Evolutionary conservation across 2,797 vertebrate species (phyloP), one percentile per base, ranked within the genome.

Genomic region (Galagoides demidoff): DNA sequence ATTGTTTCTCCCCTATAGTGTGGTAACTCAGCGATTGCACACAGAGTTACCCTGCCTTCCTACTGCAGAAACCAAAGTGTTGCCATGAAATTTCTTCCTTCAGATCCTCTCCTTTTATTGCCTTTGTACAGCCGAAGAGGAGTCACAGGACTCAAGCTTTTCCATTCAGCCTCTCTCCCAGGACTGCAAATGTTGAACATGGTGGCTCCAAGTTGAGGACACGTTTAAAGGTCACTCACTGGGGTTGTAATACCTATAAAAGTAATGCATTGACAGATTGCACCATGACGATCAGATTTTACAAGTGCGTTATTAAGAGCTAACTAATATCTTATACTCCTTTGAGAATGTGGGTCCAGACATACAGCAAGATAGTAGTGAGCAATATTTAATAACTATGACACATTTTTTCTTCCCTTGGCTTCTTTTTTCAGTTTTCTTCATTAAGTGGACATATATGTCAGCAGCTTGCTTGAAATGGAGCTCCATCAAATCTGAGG

Each of bases 401-500:
- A 27, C 5, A 1, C 16, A 66, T 71, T 97, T 89, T 19, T n/a
- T 39, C 12, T 94, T 78, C 7, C 17, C 43, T 8, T 49, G 14
- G 17, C 23, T 70, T 49, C n/a, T 87, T 39, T 49, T 45, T 84
- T 31, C 29, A 34, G 19, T 87, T 90, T 84, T 84, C 20, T 76
- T 17, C 14, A 71, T 34, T 73, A 88, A 95, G 16, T 88, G n/a
- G 39, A 45, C 45, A 79, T 68, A 87, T 49, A 84, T 85, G 66
- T 90, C 57, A 92, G 27, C 27, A 89, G 55, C 63, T 92, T 84
- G 11, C 25, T 89, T 84, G 29, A 83, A 89, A 71, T 64, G 70
- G 76, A 89, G 2, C 9, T 31, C 25, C n/a, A 52, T 74, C 37
- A 78, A 59, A 84, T 64, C 57, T 52, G 77, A 85, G 20, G 8